Conservation (phyloP, 35 echinoderm and acorn worm genomes). For the Apostichopus parvimensis region DNA sequence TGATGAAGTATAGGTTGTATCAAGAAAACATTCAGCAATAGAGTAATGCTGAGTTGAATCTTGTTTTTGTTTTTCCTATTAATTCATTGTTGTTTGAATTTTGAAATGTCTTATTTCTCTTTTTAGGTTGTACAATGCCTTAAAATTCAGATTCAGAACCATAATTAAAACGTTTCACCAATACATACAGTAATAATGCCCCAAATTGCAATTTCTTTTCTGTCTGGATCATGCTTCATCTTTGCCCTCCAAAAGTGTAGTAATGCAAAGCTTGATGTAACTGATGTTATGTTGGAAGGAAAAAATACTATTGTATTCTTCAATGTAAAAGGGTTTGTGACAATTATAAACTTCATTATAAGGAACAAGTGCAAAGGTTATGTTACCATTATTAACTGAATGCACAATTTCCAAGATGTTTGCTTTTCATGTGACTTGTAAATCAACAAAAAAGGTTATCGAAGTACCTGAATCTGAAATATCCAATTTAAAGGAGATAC, state of each 20-base stretch:
- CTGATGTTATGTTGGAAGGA: background rate
- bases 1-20: background rate
- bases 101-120: background rate
- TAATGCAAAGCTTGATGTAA: background rate
- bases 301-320: constrained; percentile 8
- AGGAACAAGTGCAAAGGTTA: too few relatives aligned
- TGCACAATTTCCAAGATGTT: background rate
- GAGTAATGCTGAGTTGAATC: background rate
- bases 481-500: too few relatives aligned
- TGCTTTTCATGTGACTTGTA: background rate
- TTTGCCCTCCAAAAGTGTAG: constrained; percentile 6
- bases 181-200: too few relatives aligned
- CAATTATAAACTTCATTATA: constrained; percentile 1
- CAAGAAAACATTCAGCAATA: background rate
- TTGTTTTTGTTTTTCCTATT: too few relatives aligned
- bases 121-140: too few relatives aligned
- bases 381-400: background rate
- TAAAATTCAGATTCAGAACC: too few relatives aligned
- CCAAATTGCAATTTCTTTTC: background rate
- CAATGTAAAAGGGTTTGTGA: constrained; percentile 3
- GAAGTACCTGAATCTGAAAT: background rate
- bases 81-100: too few relatives aligned
- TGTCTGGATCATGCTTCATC: background rate
- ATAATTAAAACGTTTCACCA: too few relatives aligned
- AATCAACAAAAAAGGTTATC: background rate